These are phyloP conservation scores for Epinotia bilunana DNA, from an alignment of 2,888 invertebrate species.

Conservation along the genomic window DNA sequence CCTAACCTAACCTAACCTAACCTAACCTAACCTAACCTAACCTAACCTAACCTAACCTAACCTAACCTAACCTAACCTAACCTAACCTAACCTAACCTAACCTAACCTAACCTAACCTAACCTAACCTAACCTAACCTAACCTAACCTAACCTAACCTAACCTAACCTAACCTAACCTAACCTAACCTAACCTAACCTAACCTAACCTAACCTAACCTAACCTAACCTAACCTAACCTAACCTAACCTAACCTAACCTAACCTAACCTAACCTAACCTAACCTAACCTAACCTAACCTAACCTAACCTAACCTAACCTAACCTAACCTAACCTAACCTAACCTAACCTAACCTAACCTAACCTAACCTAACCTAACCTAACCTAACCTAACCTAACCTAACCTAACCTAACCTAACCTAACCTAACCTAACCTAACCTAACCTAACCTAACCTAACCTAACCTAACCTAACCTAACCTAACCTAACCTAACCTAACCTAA, in stretches of 20 bases:
- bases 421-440: slow-evolving; percentile 8
- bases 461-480: slow-evolving; percentile 8
- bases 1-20: slow-evolving; percentile 8
- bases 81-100: slow-evolving; percentile 8
- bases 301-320: slow-evolving; percentile 8
- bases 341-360: slow-evolving; percentile 8
- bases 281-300: slow-evolving; percentile 8
- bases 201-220: slow-evolving; percentile 8
- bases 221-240: slow-evolving; percentile 8
- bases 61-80: slow-evolving; percentile 8
- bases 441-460: slow-evolving; percentile 8
- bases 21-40: slow-evolving; percentile 8
- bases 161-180: slow-evolving; percentile 8
- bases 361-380: slow-evolving; percentile 8
- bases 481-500: slow-evolving; percentile 8
- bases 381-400: slow-evolving; percentile 8
- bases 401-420: slow-evolving; percentile 8
- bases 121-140: slow-evolving; percentile 8
- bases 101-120: slow-evolving; percentile 8
- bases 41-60: slow-evolving; percentile 8
- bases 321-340: slow-evolving; percentile 8
- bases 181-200: slow-evolving; percentile 8
- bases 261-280: slow-evolving; percentile 8
- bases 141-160: slow-evolving; percentile 8
- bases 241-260: slow-evolving; percentile 8